phyloP scores from a whole-genome alignment of 2,888 invertebrate genomes.

The Leptopilina syphax region DNA sequence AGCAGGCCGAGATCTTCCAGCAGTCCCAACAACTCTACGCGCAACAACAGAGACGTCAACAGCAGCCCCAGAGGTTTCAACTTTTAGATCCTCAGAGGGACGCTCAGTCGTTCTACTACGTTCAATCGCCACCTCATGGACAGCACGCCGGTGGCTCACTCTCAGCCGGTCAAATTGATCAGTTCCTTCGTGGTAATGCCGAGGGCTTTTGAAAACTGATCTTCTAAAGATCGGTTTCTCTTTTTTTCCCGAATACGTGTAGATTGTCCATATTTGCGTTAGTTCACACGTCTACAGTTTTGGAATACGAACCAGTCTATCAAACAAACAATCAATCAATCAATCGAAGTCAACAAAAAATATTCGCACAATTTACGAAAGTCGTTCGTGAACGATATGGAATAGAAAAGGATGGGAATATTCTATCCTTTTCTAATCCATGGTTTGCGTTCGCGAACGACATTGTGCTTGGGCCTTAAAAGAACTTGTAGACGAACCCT shows the following conservation, averaged over 20 bases:
- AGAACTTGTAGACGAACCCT: too few relatives aligned
- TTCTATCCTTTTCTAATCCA: too few relatives aligned
- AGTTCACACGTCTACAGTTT: too few relatives aligned
- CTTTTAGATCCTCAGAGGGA: constrained; percentile 73
- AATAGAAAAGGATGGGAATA: too few relatives aligned
- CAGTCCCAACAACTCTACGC: constrained; percentile 83
- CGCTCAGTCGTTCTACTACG: constrained; percentile 74
- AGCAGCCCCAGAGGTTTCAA: constrained; percentile 74
- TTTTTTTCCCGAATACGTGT: constrained; percentile 3
- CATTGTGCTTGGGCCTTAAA: too few relatives aligned
- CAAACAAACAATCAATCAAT: too few relatives aligned
- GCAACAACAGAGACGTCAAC: constrained; percentile 82
- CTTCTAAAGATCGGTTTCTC: neutral
- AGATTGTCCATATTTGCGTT: neutral
- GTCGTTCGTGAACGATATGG: too few relatives aligned
- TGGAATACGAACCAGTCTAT: too few relatives aligned
- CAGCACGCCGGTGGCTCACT: constrained; percentile 75
- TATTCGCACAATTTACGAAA: too few relatives aligned
- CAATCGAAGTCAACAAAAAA: too few relatives aligned
- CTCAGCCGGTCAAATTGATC: constrained; percentile 87
- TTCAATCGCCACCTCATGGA: constrained; percentile 76
- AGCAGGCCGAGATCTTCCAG: constrained; percentile 81
- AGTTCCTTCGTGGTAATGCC: constrained; percentile 83
- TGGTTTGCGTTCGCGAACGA: too few relatives aligned
- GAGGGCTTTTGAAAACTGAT: constrained; percentile 55